A percentile compares a stretch with the other conserved stretches of the same genome.
These are phyloP conservation scores for Crepidodera aurea DNA, from an alignment of 2,888 invertebrate genomes.

Conservation along the genomic window DNA sequence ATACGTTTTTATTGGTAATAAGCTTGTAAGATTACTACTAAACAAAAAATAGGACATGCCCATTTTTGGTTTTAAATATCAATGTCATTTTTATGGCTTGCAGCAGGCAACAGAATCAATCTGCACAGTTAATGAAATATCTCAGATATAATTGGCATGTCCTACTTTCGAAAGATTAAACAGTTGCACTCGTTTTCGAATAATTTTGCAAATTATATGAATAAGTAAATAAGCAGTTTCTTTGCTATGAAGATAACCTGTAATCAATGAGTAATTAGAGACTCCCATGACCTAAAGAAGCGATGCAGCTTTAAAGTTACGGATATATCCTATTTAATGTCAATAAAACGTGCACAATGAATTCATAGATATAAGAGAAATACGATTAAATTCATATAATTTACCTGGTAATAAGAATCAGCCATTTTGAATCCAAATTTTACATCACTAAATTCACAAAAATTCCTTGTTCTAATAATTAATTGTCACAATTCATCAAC, in stretches of 20 bases:
- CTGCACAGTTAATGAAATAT: neutral
- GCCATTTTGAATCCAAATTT: constrained; percentile 65
- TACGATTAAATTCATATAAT: neutral
- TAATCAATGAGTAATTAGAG: constrained; percentile 18
- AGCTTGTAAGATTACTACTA: constrained; percentile 3
- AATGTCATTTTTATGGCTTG: constrained; percentile 22
- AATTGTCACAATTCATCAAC: constrained; percentile 26
- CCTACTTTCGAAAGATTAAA: constrained; percentile 11
- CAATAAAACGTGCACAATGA: neutral
- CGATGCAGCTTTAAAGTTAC: constrained; percentile 9
- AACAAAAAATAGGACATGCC: constrained; percentile 32
- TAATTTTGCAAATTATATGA: neutral
- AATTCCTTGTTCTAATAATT: constrained; percentile 21
- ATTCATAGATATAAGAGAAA: neutral
- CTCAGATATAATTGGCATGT: constrained; percentile 4
- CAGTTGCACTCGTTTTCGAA: neutral
- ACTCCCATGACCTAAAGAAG: constrained; percentile 16
- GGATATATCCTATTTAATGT: constrained; percentile 7
- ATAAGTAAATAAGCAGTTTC: neutral
- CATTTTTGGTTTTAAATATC: constrained; percentile 32
- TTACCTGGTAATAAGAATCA: constrained; percentile 73
- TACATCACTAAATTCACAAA: constrained; percentile 36
- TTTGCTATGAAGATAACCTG: constrained; percentile 20
- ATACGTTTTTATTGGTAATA: neutral
- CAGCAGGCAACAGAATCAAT: neutral